Conservation (phyloP, 1,140 invertebrate species). For the Ladona fulva region DNA sequence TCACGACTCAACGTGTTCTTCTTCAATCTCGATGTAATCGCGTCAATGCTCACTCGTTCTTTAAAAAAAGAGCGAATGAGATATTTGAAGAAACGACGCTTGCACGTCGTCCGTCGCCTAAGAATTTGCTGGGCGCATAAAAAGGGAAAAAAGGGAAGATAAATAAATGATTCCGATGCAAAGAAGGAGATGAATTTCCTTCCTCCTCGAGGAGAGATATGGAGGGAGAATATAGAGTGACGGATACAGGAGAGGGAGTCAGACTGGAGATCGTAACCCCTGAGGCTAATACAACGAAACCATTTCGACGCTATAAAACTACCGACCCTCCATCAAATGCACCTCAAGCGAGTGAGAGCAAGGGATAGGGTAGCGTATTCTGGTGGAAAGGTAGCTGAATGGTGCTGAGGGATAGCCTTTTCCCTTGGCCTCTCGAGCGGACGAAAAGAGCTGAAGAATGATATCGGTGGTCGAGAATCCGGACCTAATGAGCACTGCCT, state of each 20-base stretch:
- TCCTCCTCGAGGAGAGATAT: slow-evolving; percentile 12
- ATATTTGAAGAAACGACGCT: too few species aligned
- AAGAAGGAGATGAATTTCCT: not conserved
- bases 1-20: too few species aligned
- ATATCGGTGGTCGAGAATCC: not conserved
- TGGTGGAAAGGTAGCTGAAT: not conserved
- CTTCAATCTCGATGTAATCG: too few species aligned
- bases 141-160: not conserved
- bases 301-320: slow-evolving; percentile 35
- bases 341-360: not conserved
- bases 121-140: not conserved
- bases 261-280: slow-evolving; percentile 31
- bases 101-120: too few species aligned
- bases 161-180: slow-evolving; percentile 4
- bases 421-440: not conserved
- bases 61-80: too few species aligned
- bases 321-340: slow-evolving; percentile 6
- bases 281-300: slow-evolving; percentile 28
- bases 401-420: not conserved
- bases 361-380: not conserved
- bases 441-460: not conserved
- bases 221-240: slow-evolving; percentile 17
- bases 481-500: too few species aligned
- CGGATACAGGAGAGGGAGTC: slow-evolving; percentile 7
- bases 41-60: too few species aligned